Evolutionary conservation across 1,140 invertebrate species (phyloP), one percentile per base, ranked within the genome.

Genomic region (Cryptotermes secundus): DNA sequence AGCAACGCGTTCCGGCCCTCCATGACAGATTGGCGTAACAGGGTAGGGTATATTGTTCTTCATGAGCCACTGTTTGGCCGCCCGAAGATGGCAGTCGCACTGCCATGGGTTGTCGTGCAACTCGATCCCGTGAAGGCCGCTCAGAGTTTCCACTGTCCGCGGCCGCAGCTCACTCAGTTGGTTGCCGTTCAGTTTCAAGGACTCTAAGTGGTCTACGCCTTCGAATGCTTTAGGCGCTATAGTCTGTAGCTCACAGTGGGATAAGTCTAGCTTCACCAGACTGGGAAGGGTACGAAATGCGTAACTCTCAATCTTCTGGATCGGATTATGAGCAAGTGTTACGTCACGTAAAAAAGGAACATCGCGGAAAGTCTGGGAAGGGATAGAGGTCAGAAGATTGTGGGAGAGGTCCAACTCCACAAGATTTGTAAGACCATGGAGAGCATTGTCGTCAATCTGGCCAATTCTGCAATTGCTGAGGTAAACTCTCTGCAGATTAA

Each of bases 91-190:
- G 88, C 97, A 98, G 88, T 98, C 96, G 87, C 97, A 98, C 45
- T 94, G 92, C 97, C 97, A 98, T 0, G 96, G 96, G 90, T 98
- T 98, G 84, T 96, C 96, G 86, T 98, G 96, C 65, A 98, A 89
- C 88, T 97, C 96, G 84, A 98, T 94, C 59, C 95, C 96, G 87
- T 96, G 94, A 10, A 98, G 91, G 35, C 94, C 93, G 83, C 91
- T 93, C 19, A 96, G 87, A 10, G 93, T 93, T 86, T 96, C 94
- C 36, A 96, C 93, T 0, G 95, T 96, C 35, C 92, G 92, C 1
- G 94, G 91, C 35, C 93, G 90, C 38, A 97, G 89, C 65, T 95
- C 95, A 34, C 92, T 92, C 35, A 98, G 89, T 85, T 93, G 92
- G 88, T 98, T 98, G 84, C 94, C 93, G 88, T 96, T 96, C 80